Evolutionary conservation across 2,888 invertebrate species (phyloP).

Genomic region (Agonum fuliginosum): DNA sequence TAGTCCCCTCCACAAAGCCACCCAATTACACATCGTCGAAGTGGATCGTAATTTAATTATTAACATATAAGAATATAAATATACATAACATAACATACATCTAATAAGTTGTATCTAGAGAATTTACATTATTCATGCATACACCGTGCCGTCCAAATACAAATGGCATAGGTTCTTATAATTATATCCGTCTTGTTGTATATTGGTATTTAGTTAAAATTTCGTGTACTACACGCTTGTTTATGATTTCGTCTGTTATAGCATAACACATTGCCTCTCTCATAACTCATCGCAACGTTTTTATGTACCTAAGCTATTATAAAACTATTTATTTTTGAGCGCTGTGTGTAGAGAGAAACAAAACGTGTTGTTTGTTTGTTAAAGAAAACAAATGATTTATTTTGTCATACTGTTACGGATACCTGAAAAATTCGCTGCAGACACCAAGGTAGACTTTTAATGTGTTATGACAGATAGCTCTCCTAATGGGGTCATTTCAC

Average conservation of each 20-base stretch:
- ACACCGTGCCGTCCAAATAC: conserved; percentile 70
- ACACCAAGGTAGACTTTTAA: conserved; percentile 45
- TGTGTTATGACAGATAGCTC: conserved; percentile 59
- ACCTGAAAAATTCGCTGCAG: conserved; percentile 50
- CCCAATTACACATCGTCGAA: conserved; percentile 65
- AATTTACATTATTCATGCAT: conserved; percentile 50
- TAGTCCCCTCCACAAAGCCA: conserved; percentile 70
- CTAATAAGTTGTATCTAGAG: conserved; percentile 45
- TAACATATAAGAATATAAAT: conserved; percentile 49
- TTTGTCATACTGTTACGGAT: conserved; percentile 55
- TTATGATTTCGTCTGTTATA: conserved; percentile 12
- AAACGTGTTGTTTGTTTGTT: conserved; percentile 49
- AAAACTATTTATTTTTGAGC: conserved; percentile 43
- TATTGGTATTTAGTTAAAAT: conserved; percentile 34
- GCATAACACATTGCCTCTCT: conserved; percentile 16
- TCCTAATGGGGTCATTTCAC: conserved; percentile 59
- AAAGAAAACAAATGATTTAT: conserved; percentile 52
- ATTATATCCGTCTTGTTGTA: conserved; percentile 41
- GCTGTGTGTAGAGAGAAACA: conserved; percentile 41
- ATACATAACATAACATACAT: conserved; percentile 41
- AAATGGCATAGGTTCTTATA: conserved; percentile 67
- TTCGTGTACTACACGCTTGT: conserved; percentile 41
- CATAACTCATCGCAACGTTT: conserved; percentile 32
- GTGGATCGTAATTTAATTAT: conserved; percentile 47
- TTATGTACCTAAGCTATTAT: conserved; percentile 32